Conservation (phyloP, 2,797 vertebrate species). For the Rhinichthys osculus region DNA sequence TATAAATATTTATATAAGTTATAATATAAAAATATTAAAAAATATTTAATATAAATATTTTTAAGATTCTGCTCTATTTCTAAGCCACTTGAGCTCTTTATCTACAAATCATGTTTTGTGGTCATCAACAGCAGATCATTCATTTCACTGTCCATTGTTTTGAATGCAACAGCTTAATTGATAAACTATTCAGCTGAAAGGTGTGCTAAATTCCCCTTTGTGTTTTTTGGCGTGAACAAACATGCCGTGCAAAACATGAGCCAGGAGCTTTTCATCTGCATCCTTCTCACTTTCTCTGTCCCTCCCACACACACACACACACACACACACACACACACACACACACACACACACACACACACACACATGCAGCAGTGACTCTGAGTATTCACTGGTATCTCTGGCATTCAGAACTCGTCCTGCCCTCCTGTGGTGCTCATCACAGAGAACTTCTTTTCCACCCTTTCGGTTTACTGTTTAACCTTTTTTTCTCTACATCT, state of each 20-base stretch:
- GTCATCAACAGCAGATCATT: background rate
- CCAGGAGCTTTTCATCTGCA: background rate
- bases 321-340: too few relatives aligned
- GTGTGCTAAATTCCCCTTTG: conserved; percentile 21
- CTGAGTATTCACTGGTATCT: conserved; percentile 11
- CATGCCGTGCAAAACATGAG: background rate
- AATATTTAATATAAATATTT: background rate
- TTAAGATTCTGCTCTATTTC: background rate
- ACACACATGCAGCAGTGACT: background rate
- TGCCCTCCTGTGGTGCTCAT: background rate
- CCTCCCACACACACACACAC: background rate
- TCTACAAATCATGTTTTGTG: background rate
- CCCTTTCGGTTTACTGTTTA: background rate
- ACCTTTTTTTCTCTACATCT: background rate
- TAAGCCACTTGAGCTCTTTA: background rate
- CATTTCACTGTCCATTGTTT: background rate
- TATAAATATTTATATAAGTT: background rate
- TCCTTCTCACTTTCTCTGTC: conserved; percentile 17
- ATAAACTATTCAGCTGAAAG: conserved; percentile 14
- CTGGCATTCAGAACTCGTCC: conserved; percentile 8
- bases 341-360: background rate
- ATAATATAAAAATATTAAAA: too few relatives aligned
- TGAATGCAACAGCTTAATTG: background rate
- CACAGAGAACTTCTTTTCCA: background rate
- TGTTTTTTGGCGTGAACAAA: conserved; percentile 5